phyloP scores from a whole-genome alignment of 2,113 vertebrate genomes.

The Machaerirhynchus nigripectus region DNA sequence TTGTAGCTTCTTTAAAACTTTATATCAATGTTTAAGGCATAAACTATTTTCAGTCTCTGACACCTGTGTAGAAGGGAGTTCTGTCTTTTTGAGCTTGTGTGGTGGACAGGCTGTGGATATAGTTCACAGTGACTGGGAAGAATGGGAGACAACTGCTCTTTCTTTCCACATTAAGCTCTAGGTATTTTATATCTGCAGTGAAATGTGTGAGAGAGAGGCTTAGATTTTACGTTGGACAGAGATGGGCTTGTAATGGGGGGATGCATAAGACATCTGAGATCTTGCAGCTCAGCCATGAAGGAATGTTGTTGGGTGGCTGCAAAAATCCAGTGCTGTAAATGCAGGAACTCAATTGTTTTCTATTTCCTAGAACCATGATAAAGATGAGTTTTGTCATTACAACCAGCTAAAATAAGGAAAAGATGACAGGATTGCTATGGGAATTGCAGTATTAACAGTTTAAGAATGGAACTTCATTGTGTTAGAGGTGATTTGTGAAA shows the following conservation, averaged over 20 bases:
- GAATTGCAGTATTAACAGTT: not conserved
- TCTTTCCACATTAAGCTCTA: not conserved
- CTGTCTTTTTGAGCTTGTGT: not conserved
- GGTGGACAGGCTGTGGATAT: not conserved
- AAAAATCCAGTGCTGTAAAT: not conserved
- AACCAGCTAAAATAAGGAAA: not conserved
- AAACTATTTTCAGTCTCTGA: no score
- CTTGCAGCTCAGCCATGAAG: not conserved
- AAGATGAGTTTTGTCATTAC: not conserved
- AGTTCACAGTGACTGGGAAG: not conserved
- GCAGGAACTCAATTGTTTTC: not conserved
- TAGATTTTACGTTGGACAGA: not conserved
- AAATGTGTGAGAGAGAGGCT: not conserved
- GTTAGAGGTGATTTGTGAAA: not conserved
- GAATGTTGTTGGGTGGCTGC: not conserved
- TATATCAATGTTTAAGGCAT: no score
- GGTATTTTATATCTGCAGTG: not conserved
- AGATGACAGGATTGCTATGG: not conserved
- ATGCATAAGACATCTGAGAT: not conserved
- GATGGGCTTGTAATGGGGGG: not conserved
- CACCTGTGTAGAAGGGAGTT: not conserved
- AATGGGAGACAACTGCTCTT: not conserved
- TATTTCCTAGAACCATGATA: not conserved
- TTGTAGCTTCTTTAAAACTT: no score
- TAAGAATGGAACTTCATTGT: not conserved